Conservation (phyloP, 2,888 invertebrate species). For the Calameuta filiformis region DNA sequence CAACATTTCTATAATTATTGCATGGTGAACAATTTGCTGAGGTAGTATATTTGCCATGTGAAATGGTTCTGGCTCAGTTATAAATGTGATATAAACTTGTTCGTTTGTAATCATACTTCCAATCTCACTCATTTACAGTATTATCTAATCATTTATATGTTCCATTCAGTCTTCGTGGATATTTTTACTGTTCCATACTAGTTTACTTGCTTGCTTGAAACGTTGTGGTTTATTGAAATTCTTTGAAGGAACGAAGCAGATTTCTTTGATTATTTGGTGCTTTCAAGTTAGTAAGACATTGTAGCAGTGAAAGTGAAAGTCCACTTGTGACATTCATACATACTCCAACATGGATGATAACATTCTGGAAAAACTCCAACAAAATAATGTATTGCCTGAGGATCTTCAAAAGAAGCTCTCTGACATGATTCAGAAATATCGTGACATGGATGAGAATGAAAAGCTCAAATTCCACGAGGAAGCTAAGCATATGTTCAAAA, state of each 20-base stretch:
- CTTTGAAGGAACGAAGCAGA: neutral
- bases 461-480: slow-evolving; percentile 57
- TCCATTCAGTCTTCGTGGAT: neutral
- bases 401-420: slow-evolving; percentile 35
- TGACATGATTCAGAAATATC: slow-evolving; percentile 35
- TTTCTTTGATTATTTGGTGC: neutral
- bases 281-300: neutral
- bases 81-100: neutral
- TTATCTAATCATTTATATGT: neutral
- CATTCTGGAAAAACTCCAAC: slow-evolving; percentile 23
- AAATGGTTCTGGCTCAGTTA: neutral
- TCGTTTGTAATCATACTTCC: neutral
- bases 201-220: neutral
- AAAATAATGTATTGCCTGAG: slow-evolving; percentile 15
- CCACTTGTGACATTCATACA: neutral
- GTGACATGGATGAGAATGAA: slow-evolving; percentile 55
- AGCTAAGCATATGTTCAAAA: slow-evolving; percentile 57
- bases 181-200: neutral
- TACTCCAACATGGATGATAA: slow-evolving; percentile 22
- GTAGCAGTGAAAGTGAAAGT: neutral
- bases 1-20: neutral
- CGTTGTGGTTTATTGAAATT: neutral
- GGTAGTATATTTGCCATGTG: neutral
- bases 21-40: neutral
- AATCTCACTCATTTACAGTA: neutral